Conservation (phyloP, 1,140 invertebrate species). For the Solenopsis fugax region DNA sequence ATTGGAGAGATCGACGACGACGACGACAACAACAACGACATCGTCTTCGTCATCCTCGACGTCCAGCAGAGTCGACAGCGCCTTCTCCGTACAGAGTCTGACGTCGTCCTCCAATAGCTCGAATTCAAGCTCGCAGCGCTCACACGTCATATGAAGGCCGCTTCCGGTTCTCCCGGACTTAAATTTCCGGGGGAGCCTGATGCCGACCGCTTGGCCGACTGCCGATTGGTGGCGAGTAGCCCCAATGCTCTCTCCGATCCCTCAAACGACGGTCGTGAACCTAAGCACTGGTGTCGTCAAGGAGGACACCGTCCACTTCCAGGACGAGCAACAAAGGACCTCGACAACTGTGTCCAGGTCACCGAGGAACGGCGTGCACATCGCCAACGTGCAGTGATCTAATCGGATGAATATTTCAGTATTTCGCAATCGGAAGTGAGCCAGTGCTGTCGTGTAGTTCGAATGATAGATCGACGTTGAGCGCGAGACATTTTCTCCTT, state of each 20-base stretch:
- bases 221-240: constrained; percentile 85
- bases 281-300: constrained; percentile 70
- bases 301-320: constrained; percentile 71
- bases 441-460: not conserved
- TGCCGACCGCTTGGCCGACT: constrained; percentile 79
- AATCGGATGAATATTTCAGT: not conserved
- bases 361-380: constrained; percentile 64
- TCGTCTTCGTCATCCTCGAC: constrained; percentile 33
- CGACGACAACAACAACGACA: constrained; percentile 64
- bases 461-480: not conserved
- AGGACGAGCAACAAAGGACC: constrained; percentile 70
- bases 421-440: not conserved
- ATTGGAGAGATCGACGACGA: constrained; percentile 58
- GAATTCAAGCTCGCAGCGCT: constrained; percentile 71
- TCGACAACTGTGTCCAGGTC: constrained; percentile 55
- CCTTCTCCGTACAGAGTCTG: constrained; percentile 84
- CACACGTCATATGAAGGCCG: constrained; percentile 94
- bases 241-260: constrained; percentile 82
- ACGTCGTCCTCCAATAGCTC: constrained; percentile 82
- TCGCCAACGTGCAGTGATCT: constrained; percentile 71
- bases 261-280: constrained; percentile 77
- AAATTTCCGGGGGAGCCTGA: constrained; percentile 86
- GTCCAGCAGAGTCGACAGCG: constrained; percentile 70
- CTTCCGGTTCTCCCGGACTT: constrained; percentile 91
- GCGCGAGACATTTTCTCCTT: not conserved